Evolutionary conservation across 1,140 invertebrate genomes (phyloP), one percentile per base, ranked within the genome.

Genomic region (Euura lappo): DNA sequence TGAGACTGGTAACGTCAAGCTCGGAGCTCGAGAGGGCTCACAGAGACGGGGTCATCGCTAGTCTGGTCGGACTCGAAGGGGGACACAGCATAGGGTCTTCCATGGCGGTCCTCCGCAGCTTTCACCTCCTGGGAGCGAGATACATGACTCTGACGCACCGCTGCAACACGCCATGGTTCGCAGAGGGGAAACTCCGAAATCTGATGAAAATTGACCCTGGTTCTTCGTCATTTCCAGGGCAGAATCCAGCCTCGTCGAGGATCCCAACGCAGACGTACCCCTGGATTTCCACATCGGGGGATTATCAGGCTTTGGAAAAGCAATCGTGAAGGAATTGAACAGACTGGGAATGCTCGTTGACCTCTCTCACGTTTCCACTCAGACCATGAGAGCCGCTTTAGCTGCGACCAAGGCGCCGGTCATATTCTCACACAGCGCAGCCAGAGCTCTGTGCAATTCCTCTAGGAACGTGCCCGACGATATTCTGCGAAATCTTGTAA

Each of bases 321-420:
- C 91, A 44, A 92, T 97, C n/a, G 93, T 96, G 44, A 90, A 91
- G 69, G 95, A 97, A 86, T 92, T 97, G 90, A 97, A 96, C 86
- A 90, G 95, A 51, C 86, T 97, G 8, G 97, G 97, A n/a, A 98
- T 98, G 96, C 91, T 98, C 71, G 94, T 98, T 11, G 97, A 98
- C 84, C 89, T 98, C 45, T 97, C 96, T 2, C 95, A 98, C 85
- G 95, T 96, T 2, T 96, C 95, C 0, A 91, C 95, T 74, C 91
- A 92, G 77, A 97, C 96, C 5, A 97, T 97, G 88, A 89, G 91
- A 60, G 96, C 96, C 81, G 94, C 95, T 3, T 85, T 98, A n/a
- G 90, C 93, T 72, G 91, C 93, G 8, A 93, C 94, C 2, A 91
- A 93, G 75, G 96, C 96, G 0, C 97, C 97, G 1, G 95, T 98